Evolutionary conservation across 2,797 vertebrate genomes (phyloP).

Genomic region (Potorous gilbertii): DNA sequence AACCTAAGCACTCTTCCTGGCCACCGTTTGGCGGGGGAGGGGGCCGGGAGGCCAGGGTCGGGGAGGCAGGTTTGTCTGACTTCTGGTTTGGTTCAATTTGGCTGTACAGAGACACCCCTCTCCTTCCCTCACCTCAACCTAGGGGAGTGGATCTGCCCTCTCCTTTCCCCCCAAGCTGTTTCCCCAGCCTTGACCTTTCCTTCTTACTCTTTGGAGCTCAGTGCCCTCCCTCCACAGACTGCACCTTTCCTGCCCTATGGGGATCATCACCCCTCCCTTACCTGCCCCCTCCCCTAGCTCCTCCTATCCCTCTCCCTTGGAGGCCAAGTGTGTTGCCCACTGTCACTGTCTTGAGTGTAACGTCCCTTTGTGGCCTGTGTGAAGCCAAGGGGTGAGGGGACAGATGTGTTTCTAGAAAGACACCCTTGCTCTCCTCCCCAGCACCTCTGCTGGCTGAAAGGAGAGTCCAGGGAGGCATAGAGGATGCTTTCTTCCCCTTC

Average conservation of each 20-base stretch:
- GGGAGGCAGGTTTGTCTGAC: conserved; percentile 52
- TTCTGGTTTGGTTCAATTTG: conserved; percentile 68
- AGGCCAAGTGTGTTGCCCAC: conserved; percentile 66
- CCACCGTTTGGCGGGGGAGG: conserved; percentile 74
- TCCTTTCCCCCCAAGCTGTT: conserved; percentile 73
- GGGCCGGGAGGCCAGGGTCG: conserved; percentile 49
- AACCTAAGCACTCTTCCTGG: conserved; percentile 78
- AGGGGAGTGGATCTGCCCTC: conserved; percentile 69
- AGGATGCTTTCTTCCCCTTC: conserved; percentile 34
- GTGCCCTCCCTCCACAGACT: conserved; percentile 2
- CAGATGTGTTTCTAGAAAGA: conserved; percentile 11
- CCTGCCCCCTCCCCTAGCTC: conserved; percentile 67
- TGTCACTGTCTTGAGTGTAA: conserved; percentile 71
- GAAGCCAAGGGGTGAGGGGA: background rate
- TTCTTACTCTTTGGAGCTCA: conserved; percentile 68
- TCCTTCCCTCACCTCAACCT: conserved; percentile 51
- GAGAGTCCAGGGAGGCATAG: conserved; percentile 22
- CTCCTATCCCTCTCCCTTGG: conserved; percentile 75
- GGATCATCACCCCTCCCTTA: conserved; percentile 72
- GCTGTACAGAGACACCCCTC: conserved; percentile 72
- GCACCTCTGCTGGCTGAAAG: background rate
- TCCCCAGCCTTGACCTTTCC: conserved; percentile 69
- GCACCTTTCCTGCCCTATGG: conserved; percentile 77
- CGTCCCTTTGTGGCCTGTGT: conserved; percentile 62
- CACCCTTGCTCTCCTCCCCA: background rate